Percentiles rank a stretch among this genome's conserved stretches.
Evolutionary conservation across 2,888 invertebrate genomes (phyloP).

Genomic region (Drosophila histrio): DNA sequence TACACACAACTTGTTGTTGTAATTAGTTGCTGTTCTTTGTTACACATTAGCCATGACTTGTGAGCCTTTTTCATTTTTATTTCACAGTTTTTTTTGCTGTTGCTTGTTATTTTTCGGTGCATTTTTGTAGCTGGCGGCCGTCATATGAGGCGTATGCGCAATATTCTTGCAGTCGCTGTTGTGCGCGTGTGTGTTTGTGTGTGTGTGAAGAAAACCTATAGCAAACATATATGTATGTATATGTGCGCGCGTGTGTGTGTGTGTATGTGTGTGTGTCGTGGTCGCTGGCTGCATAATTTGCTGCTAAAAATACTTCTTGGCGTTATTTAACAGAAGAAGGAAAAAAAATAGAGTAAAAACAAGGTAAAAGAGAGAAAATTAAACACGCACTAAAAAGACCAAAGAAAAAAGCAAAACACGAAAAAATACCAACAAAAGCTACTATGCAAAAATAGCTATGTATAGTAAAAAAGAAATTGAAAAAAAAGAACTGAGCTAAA

Average conservation of each 20-base stretch:
- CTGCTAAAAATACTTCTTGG: constrained; percentile 73
- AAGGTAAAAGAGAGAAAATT: not conserved
- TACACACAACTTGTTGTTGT: constrained; percentile 3
- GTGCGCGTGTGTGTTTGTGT: constrained; percentile 31
- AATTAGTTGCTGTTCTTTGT: constrained; percentile 31
- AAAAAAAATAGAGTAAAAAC: not conserved
- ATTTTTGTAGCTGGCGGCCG: constrained; percentile 47
- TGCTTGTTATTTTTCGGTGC: constrained; percentile 32
- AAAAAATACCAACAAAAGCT: constrained; percentile 6
- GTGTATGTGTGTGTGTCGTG: constrained; percentile 33
- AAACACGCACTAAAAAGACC: constrained; percentile 6
- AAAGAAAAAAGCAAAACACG: constrained; percentile 4
- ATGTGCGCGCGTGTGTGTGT: constrained; percentile 22
- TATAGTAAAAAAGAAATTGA: not conserved
- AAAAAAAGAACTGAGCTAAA: not conserved
- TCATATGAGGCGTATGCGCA: constrained; percentile 56
- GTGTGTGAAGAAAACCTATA: constrained; percentile 16
- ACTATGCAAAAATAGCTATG: not conserved
- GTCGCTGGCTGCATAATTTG: constrained; percentile 57
- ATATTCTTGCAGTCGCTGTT: constrained; percentile 49
- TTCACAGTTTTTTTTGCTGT: constrained; percentile 10
- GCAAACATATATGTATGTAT: constrained; percentile 29
- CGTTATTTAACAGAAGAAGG: constrained; percentile 27
- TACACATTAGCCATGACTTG: constrained; percentile 51
- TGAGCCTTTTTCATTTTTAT: constrained; percentile 3